Evolutionary conservation across 2,888 invertebrate species (phyloP).

Genomic region (Eudemis profundana): DNA sequence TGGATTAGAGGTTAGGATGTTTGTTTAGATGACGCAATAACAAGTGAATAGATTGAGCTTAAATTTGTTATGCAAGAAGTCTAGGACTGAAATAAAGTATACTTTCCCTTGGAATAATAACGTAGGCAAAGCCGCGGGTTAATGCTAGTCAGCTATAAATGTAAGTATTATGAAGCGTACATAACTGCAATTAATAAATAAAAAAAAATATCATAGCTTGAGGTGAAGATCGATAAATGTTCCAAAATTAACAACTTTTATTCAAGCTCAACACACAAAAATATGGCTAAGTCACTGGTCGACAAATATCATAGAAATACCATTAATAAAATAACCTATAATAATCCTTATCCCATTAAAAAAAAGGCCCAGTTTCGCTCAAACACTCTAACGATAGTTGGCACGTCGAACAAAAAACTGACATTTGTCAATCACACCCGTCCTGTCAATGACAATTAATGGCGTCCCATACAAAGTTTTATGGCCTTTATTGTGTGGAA

Average conservation of each 20-base stretch:
- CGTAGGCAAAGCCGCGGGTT: too few relatives aligned
- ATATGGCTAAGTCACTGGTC: slow-evolving; percentile 33
- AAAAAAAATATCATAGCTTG: background rate
- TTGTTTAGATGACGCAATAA: too few relatives aligned
- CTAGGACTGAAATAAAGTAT: too few relatives aligned
- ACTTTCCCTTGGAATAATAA: too few relatives aligned
- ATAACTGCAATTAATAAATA: too few relatives aligned
- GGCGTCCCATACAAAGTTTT: slow-evolving; percentile 80
- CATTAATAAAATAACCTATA: background rate
- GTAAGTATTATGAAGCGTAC: too few relatives aligned
- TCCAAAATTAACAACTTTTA: slow-evolving; percentile 15
- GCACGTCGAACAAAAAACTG: slow-evolving; percentile 56
- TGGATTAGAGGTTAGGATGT: too few relatives aligned
- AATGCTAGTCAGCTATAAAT: too few relatives aligned
- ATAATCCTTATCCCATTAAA: background rate
- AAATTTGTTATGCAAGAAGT: too few relatives aligned
- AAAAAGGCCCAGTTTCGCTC: background rate
- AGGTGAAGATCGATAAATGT: slow-evolving; percentile 7
- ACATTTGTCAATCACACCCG: slow-evolving; percentile 84
- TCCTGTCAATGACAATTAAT: slow-evolving; percentile 84
- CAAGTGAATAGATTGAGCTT: too few relatives aligned
- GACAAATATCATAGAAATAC: background rate
- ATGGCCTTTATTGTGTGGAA: slow-evolving; percentile 81
- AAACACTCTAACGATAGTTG: slow-evolving; percentile 5
- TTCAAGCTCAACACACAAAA: slow-evolving; percentile 17